Base-by-base conservation (phyloP, 2,888 invertebrate species). In the Ligdia adustata region DNA sequence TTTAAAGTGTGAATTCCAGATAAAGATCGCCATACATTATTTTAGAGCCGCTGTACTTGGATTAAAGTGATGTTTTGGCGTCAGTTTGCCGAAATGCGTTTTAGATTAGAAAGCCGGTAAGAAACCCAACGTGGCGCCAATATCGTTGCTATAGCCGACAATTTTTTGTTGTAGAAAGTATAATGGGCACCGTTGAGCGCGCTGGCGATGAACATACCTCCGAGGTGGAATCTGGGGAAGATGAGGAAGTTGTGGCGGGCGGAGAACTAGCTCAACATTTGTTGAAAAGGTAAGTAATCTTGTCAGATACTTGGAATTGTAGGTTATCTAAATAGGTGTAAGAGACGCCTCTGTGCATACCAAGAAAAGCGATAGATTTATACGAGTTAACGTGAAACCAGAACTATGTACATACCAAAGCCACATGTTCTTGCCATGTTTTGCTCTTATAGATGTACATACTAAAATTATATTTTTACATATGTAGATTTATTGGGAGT, bases 151-250 rank as follows among this genome's bases (percentile, higher is more conserved):
- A 37, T 69, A 55, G 66, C 57, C 28, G 52, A 39, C 51, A 9
- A 57, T 63, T 57, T 71, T 71, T 77, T 76, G 67, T 85, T 85
- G 66, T 79, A 83, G 88, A 79, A 69, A 60, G 57, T 55, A 79
- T 62, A 76, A 94, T 94, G 94, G 92, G 93, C 82, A 91, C 92
- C 64, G 92, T 93, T 64, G 93, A 94, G 72, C 92, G 92, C 62
- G 91, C 92, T 67, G 92, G 92, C 53, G 93, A 93, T 74, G 92
- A 92, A 69, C 77, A 77, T 57, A 92, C 92, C 51, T 93, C 93
- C 48, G 93, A 93, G 55, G 82, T 93, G 66, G 94, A 94, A 73
- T 93, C 94, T 28, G 92, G 92, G 22, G 94, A 93, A 52, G 93
- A 94, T 43, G 92, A 92, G 60, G 92, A 92, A 66, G 90, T 90